Evolutionary conservation across 2,797 vertebrate genomes (phyloP).

Genomic region (Chromis chromis): DNA sequence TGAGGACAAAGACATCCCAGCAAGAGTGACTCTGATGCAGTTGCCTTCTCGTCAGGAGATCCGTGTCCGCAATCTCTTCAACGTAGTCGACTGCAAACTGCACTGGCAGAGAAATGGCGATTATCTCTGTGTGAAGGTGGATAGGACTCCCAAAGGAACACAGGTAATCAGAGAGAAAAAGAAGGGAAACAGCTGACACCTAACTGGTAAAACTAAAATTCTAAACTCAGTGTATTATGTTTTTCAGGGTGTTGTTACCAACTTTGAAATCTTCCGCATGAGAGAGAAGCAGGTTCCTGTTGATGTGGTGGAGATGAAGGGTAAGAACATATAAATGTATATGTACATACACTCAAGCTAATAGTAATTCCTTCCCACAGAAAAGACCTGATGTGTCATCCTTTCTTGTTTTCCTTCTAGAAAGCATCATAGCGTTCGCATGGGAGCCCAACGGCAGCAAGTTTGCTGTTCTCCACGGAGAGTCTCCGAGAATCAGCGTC

Average conservation of each 20-base stretch:
- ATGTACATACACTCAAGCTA: not conserved
- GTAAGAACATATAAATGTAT: slow-evolving; percentile 70
- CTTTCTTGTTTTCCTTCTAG: slow-evolving; percentile 71
- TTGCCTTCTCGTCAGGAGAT: slow-evolving; percentile 96
- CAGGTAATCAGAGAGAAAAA: slow-evolving; percentile 81
- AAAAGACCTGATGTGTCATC: not conserved
- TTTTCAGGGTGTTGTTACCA: slow-evolving; percentile 96
- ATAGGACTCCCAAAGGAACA: slow-evolving; percentile 96
- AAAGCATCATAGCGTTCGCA: slow-evolving; percentile 97
- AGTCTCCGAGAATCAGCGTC: slow-evolving; percentile 92
- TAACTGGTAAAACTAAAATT: not conserved
- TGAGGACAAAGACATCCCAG: slow-evolving; percentile 98
- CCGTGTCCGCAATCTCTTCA: slow-evolving; percentile 97
- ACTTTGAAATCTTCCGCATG: slow-evolving; percentile 99
- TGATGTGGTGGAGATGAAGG: slow-evolving; percentile 99
- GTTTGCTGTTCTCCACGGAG: slow-evolving; percentile 96
- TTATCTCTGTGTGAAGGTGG: slow-evolving; percentile 97
- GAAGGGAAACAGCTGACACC: fast-evolving
- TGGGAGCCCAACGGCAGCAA: slow-evolving; percentile 99
- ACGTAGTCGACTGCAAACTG: slow-evolving; percentile 97
- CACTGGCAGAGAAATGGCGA: slow-evolving; percentile 99
- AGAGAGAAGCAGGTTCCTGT: slow-evolving; percentile 99
- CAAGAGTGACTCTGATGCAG: slow-evolving; percentile 98
- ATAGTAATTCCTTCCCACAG: not conserved
- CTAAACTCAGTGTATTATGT: not conserved